Percentiles rank a stretch among this genome's conserved stretches.
Evolutionary conservation across 1,140 invertebrate genomes (phyloP).

Genomic region (Diachasmimorpha longicaudata): DNA sequence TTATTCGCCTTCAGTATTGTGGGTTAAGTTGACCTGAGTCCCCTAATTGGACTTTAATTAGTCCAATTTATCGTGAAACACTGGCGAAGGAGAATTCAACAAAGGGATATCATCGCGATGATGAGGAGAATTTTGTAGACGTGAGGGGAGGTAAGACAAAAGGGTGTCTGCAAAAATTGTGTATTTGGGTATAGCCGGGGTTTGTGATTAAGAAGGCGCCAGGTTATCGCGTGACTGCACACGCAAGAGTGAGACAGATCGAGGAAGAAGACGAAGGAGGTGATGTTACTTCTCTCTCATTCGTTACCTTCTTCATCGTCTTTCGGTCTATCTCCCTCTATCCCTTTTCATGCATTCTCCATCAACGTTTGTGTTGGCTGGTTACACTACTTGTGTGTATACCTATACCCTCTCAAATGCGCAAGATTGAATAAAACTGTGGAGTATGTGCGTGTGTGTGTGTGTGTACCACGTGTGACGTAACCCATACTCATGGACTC

Average conservation of each 20-base stretch:
- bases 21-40: background rate
- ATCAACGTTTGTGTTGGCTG: background rate
- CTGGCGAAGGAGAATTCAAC: background rate
- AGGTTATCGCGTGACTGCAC: constrained; percentile 27
- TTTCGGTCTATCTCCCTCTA: background rate
- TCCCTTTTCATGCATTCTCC: background rate
- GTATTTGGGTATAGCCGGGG: constrained; percentile 11
- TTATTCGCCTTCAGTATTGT: background rate
- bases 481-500: background rate
- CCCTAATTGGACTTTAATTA: constrained; percentile 3
- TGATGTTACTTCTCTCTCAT: background rate
- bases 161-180: background rate
- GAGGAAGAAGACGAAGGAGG: constrained; percentile 10
- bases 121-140: background rate
- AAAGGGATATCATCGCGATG: background rate
- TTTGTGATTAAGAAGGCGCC: constrained; percentile 17
- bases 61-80: background rate
- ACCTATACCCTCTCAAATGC: background rate
- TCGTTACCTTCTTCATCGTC: background rate
- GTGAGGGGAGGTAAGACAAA: background rate
- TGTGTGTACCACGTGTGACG: constrained; percentile 6
- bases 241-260: constrained; percentile 19
- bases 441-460: background rate
- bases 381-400: background rate
- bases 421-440: constrained; percentile 21